Evolutionary conservation across 2,797 vertebrate species (phyloP).

Genomic region (Acomys russatus): DNA sequence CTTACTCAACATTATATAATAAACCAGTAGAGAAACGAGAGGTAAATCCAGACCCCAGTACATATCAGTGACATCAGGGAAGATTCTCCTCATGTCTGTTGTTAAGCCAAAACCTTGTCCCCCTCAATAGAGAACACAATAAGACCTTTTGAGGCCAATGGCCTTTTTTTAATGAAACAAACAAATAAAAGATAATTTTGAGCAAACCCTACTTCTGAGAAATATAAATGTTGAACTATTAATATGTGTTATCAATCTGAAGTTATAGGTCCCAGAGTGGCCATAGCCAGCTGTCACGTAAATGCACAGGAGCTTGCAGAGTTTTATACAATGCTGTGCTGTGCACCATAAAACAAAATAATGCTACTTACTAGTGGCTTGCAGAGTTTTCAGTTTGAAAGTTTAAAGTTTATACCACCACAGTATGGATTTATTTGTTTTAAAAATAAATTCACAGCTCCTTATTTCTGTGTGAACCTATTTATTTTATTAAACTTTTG

Average conservation of each 20-base stretch:
- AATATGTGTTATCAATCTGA: constrained; percentile 57
- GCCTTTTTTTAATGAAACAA: constrained; percentile 25
- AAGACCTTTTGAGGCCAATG: neutral
- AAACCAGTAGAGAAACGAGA: constrained; percentile 12
- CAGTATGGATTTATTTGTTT: constrained; percentile 40
- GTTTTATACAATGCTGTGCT: constrained; percentile 47
- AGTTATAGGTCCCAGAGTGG: constrained; percentile 49
- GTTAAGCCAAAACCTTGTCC: neutral
- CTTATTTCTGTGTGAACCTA: neutral
- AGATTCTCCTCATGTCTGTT: neutral
- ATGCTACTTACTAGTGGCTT: constrained; percentile 37
- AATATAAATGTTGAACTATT: constrained; percentile 46
- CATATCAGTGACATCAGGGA: neutral
- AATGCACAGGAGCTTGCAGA: constrained; percentile 19
- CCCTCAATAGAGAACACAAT: neutral
- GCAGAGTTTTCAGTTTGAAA: constrained; percentile 60
- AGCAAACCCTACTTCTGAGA: neutral
- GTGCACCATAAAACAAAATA: constrained; percentile 55
- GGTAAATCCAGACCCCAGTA: neutral
- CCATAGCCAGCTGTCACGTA: constrained; percentile 61
- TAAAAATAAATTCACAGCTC: constrained; percentile 40
- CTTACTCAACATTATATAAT: neutral
- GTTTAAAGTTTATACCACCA: constrained; percentile 41
- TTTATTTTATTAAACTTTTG: constrained; percentile 13
- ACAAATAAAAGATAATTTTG: constrained; percentile 51